Percentiles rank a stretch among this genome's conserved stretches.
Evolutionary conservation across 2,113 vertebrate genomes (phyloP).

Genomic region (Microtus richardsoni): DNA sequence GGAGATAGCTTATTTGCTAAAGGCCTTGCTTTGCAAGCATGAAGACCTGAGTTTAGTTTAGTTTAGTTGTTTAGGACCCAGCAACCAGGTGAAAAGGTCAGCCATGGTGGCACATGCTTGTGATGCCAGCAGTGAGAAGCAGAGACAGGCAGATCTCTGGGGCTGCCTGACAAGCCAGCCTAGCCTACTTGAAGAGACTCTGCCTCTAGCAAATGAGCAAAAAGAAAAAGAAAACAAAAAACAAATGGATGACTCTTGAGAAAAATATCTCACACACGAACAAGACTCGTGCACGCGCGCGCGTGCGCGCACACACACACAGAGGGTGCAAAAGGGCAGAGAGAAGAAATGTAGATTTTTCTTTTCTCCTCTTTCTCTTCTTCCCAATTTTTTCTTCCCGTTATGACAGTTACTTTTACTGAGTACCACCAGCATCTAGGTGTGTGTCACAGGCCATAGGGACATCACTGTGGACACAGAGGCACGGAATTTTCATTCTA

Average conservation of each 20-base stretch:
- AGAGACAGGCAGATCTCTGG: neutral
- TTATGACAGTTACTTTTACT: neutral
- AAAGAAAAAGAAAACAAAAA: neutral
- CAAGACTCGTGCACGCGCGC: fast-evolving
- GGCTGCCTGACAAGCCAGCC: neutral
- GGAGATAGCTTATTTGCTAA: neutral
- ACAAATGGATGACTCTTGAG: neutral
- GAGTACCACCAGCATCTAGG: neutral
- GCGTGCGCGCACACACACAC: neutral
- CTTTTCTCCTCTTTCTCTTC: too few relatives aligned
- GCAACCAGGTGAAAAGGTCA: neutral
- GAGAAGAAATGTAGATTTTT: neutral
- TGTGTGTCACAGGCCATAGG: neutral
- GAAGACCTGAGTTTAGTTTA: neutral
- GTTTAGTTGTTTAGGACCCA: too few relatives aligned
- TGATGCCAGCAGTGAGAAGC: too few relatives aligned
- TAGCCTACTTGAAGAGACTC: neutral
- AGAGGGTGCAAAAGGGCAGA: neutral
- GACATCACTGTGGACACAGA: neutral
- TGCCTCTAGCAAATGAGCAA: neutral
- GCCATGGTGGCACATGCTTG: neutral
- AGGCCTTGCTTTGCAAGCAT: neutral
- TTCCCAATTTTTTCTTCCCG: neutral
- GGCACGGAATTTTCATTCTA: too few relatives aligned
- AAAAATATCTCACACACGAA: neutral